phyloP scores from a whole-genome alignment of 2,113 vertebrate species.

The Solenodon paradoxus region DNA sequence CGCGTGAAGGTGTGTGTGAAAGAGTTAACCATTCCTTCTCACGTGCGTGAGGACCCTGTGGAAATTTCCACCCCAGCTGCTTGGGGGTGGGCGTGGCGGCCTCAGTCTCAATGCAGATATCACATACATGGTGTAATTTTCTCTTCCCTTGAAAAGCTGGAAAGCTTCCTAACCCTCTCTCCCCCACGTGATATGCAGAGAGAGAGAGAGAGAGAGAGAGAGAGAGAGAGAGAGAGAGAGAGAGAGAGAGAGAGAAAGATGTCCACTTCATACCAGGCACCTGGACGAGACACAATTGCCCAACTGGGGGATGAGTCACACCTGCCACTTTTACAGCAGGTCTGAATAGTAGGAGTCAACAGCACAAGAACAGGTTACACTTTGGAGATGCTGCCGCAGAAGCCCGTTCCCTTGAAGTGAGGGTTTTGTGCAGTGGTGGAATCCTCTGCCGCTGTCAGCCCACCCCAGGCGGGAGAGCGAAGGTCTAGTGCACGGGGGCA shows the following conservation, averaged over 20 bases:
- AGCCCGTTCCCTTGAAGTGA: background rate
- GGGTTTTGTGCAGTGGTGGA: background rate
- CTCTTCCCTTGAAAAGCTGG: background rate
- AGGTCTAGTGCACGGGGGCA: fast-evolving
- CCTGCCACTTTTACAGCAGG: background rate
- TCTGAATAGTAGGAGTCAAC: background rate
- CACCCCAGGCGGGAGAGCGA: background rate
- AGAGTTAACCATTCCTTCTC: background rate
- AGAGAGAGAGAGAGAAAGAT: background rate
- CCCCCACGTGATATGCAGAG: background rate
- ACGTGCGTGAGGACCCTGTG: background rate
- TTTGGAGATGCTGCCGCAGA: background rate
- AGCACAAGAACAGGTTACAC: background rate
- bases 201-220: too few species aligned
- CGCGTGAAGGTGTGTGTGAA: background rate
- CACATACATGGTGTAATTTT: background rate
- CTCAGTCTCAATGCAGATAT: background rate
- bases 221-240: too few species aligned
- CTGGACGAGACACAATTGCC: background rate
- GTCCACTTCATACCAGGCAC: background rate
- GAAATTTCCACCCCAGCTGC: background rate
- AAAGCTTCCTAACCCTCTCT: background rate
- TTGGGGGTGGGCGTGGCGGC: fast-evolving
- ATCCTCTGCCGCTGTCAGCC: background rate
- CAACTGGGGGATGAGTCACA: fast-evolving